Base-by-base conservation (phyloP, 2,797 vertebrate species). In the Falco biarmicus region DNA sequence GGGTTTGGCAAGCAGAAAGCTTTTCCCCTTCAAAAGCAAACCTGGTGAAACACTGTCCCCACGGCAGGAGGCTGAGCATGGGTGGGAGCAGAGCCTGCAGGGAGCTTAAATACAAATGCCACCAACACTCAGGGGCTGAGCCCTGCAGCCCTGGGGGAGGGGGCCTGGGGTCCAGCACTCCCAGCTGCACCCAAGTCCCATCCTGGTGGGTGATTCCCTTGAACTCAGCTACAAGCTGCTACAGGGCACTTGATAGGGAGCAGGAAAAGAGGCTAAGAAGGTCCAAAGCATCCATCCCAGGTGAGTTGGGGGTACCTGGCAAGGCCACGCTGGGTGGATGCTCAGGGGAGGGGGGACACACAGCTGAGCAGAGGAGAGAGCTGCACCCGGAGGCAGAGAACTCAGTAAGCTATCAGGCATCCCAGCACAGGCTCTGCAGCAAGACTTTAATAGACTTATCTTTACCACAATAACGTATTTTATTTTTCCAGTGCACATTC, bases 381-480 rank as follows among this genome's bases (percentile, higher is more conserved):
- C 71, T 68, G 83, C 21, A 26, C 45, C 25, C 2, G 0, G 64
- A 73, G 86, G 70, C 7, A 1, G 47, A 53, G 66, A 43, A 39
- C 73, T 56, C 64, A 0, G 21, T n/a, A 53, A 70, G 65, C 76
- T 29, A 14, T 77, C 51, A 28, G 50, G 34, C 65, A 65, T 37
- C 75, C 47, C 43, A 18, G 75, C 2, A 0, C 87, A 84, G 84
- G 70, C 84, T 88, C 81, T 74, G 81, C 77, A 89, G 92, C 68
- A 53, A 48, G 81, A 17, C 87, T 81, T 84, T 94, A 96, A 95
- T 70, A 94, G 87, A 89, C 92, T 95, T 87, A 89, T 91, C 94
- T 94, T 87, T 75, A 81, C 92, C 56, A 94, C 90, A 89, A 89
- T 66, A 94, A 93, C 19, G 65, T 66, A 61, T 78, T 94, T 94